Conservation (phyloP, 2,113 vertebrate species). For the Seriola dumerili region DNA sequence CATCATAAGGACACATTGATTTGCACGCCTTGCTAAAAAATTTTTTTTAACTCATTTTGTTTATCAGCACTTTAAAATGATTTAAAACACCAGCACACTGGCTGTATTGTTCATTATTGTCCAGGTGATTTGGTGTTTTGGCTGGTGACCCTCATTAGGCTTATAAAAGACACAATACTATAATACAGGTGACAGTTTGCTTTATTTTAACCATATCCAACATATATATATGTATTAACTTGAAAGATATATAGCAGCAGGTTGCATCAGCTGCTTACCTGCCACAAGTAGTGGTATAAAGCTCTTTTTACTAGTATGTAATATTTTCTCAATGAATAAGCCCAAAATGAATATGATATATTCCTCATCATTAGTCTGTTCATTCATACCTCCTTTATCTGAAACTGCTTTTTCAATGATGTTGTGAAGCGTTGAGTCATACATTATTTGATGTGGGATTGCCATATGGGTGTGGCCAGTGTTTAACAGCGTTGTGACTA, state of each 20-base stretch:
- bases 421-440: neutral
- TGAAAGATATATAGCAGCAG: neutral
- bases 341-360: no score
- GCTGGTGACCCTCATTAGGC: neutral
- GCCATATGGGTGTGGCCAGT: neutral
- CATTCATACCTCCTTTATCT: neutral
- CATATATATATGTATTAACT: neutral
- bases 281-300: neutral
- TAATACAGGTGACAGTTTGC: neutral
- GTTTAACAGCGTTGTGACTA: neutral
- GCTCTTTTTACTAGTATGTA: no score
- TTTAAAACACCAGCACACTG: neutral
- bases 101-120: neutral
- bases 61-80: neutral
- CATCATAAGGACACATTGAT: neutral
- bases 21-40: neutral
- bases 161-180: neutral
- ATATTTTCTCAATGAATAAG: no score
- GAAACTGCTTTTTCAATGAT: no score
- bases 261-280: neutral
- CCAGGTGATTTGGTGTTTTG: neutral
- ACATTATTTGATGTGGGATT: slow-evolving; percentile 4
- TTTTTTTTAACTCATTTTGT: neutral
- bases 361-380: no score
- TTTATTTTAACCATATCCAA: neutral